Evolutionary conservation across 2,888 invertebrate genomes (phyloP), one percentile per base, ranked within the genome.

Genomic region (Beris chalybata): DNA sequence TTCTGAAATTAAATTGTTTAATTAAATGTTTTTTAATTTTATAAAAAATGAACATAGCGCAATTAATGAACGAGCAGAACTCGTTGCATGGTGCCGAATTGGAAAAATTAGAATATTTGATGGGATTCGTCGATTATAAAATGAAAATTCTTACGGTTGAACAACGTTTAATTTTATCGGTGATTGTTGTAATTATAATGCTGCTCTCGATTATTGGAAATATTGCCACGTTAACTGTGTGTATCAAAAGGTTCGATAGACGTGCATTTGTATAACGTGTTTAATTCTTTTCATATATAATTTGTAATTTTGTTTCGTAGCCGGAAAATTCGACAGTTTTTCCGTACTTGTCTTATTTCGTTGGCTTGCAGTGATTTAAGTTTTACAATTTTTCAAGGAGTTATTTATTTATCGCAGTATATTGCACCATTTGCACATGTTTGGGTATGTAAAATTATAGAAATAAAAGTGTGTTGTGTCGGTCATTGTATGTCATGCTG

Each of bases 261-360:
- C 22, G 12, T 50, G n/a, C 15, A n/a, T 31, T 29, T 54, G 6
- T 31, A 54, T 31, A n/a, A 13, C 1, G 7, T 30, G 31, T n/a
- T 7, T n/a, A 55, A 55, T 5, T 52, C n/a, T 7, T 52, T 52
- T 22, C 22, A 22, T 1, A 29, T 52, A 29, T 5, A 52, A 22
- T 13, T 11, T 31, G 31, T 48, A 9, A 13, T 52, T 22, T 38
- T 61, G 30, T 45, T 54, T 38, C 53, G 30, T 44, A 54, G 64
- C 15, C 82, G 84, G 55, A 82, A 84, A 65, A 76, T 82, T 59
- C 77, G 84, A n/a, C 79, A 79, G n/a, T 77, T 85, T 43, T 85
- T 84, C 69, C 83, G 84, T 68, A 76, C 77, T 43, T 83, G 82
- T 65, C 77, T 84, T 5, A 78, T 84, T 15, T 83, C 84, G 0